These are phyloP conservation scores for Penaeus indicus DNA, from an alignment of 1,140 invertebrate genomes.

Conservation along the genomic window DNA sequence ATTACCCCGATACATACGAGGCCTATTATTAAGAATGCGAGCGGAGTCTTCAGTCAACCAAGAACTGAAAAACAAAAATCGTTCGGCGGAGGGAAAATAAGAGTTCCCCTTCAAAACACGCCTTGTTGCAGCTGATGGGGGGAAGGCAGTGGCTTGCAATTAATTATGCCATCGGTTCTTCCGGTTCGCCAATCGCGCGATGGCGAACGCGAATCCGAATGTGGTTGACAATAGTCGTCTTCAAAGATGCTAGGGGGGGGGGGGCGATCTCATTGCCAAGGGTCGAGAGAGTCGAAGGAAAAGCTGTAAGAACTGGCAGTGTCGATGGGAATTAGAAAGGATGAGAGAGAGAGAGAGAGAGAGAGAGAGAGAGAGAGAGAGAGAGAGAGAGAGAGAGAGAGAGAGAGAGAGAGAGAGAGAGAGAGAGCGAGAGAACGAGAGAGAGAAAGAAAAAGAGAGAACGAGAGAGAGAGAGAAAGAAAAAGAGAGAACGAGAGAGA, in stretches of 20 bases:
- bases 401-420: neutral
- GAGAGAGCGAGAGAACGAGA: neutral
- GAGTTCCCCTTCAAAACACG: slow-evolving; percentile 44
- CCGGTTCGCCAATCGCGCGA: slow-evolving; percentile 33
- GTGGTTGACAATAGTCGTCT: slow-evolving; percentile 39
- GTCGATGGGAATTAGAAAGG: neutral
- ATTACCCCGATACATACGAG: no score
- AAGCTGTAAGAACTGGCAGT: neutral
- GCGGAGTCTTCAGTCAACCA: neutral
- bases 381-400: neutral
- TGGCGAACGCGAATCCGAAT: slow-evolving; percentile 41
- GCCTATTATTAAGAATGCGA: no score
- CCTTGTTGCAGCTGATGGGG: slow-evolving; percentile 54
- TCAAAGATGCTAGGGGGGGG: slow-evolving; percentile 34
- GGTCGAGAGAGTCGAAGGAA: neutral
- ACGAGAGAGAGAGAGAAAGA: neutral
- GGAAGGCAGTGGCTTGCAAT: slow-evolving; percentile 45
- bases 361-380: neutral
- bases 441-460: neutral
- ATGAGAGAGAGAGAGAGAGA: neutral
- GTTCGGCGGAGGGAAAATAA: neutral
- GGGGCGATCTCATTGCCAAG: slow-evolving; percentile 12
- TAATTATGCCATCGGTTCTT: slow-evolving; percentile 57
- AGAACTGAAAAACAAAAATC: slow-evolving; percentile 2
- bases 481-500: neutral